Evolutionary conservation across 2,797 vertebrate genomes (phyloP).

Genomic region (Ateles fusciceps): DNA sequence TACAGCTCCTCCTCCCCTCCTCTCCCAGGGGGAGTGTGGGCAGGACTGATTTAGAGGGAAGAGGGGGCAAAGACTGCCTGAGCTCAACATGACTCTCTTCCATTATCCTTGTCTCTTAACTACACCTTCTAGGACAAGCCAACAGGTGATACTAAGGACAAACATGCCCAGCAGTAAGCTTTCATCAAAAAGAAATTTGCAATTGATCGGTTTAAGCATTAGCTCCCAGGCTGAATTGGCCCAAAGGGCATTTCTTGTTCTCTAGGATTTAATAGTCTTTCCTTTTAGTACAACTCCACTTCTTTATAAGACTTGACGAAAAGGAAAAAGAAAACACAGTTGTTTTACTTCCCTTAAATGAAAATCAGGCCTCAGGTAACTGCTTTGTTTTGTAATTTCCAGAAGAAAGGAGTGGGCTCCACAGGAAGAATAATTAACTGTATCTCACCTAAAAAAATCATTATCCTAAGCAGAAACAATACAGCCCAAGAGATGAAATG

Average conservation of each 20-base stretch:
- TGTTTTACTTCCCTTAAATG: constrained; percentile 1
- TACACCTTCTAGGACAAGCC: background rate
- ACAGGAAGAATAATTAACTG: background rate
- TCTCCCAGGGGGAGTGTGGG: background rate
- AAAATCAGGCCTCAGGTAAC: constrained; percentile 30
- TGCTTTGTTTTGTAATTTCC: background rate
- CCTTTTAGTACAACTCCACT: background rate
- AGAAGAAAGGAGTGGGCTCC: background rate
- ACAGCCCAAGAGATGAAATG: background rate
- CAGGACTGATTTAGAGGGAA: background rate
- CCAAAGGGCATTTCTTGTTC: background rate
- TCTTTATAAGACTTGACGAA: background rate
- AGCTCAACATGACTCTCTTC: background rate
- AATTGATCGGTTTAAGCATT: background rate
- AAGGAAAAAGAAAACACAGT: background rate
- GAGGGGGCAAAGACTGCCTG: background rate
- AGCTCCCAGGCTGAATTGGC: background rate
- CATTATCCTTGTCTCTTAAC: background rate
- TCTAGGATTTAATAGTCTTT: background rate
- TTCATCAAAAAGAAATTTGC: background rate
- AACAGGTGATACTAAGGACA: background rate
- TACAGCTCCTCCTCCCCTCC: rapidly evolving
- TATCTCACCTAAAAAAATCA: background rate
- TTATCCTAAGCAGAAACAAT: constrained; percentile 27
- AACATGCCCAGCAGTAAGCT: background rate